These are phyloP conservation scores for Deladenus siricidicola DNA, from an alignment of 2,888 invertebrate species.

Conservation along the genomic window DNA sequence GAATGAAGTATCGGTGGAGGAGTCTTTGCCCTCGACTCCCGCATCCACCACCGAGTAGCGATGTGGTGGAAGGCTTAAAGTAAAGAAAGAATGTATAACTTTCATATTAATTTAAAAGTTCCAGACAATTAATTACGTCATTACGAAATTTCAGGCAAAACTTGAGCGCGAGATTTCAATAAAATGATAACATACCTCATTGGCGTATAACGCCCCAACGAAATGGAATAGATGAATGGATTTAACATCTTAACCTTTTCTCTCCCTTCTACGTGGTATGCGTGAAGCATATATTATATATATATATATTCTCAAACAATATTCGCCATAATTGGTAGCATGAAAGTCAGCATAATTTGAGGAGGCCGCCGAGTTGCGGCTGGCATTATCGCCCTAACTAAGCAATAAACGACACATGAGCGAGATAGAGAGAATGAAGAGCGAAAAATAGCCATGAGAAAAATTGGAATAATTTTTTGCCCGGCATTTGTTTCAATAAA, in stretches of 20 bases:
- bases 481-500: too few relatives aligned
- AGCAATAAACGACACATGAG: too few relatives aligned
- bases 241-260: background rate
- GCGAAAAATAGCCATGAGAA: too few relatives aligned
- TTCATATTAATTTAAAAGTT: background rate
- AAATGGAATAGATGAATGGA: background rate
- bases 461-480: too few relatives aligned
- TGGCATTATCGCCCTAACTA: too few relatives aligned
- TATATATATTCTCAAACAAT: too few relatives aligned
- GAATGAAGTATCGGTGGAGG: slow-evolving; percentile 9
- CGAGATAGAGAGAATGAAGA: too few relatives aligned
- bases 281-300: too few relatives aligned
- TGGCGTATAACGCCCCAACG: background rate
- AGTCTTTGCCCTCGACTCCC: slow-evolving; percentile 13
- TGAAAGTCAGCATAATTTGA: too few relatives aligned
- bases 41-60: background rate
- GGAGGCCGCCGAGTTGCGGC: too few relatives aligned
- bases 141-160: background rate
- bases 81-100: background rate
- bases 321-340: too few relatives aligned
- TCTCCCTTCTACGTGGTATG: too few relatives aligned
- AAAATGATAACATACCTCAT: background rate
- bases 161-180: background rate
- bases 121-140: background rate
- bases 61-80: background rate